A percentile compares a stretch with the other conserved stretches of the same genome.
Evolutionary conservation across 37 sponge, comb jelly and placozoan species (phyloP).

Genomic region (Crambe crambe): DNA sequence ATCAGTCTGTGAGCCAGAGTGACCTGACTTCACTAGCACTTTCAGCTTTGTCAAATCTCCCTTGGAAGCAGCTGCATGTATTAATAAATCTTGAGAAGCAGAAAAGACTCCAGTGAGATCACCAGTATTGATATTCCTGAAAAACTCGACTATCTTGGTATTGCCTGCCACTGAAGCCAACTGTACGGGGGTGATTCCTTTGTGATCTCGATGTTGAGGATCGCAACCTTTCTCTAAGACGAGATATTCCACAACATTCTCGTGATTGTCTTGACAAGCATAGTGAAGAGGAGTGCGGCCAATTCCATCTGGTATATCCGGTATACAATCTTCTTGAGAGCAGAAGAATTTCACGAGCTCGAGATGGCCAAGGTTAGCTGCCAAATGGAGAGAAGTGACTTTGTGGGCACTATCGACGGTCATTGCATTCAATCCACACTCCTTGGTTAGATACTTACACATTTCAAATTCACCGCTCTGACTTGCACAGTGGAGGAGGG

Average conservation of each 20-base stretch:
- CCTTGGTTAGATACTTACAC: constrained; percentile 45
- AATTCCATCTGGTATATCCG: constrained; percentile 35
- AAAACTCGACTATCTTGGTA: constrained; percentile 46
- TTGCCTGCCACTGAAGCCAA: constrained; percentile 64
- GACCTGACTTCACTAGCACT: background rate
- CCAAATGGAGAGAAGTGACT: constrained; percentile 33
- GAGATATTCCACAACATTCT: constrained; percentile 45
- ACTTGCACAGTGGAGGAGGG: constrained; percentile 43
- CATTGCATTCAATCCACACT: constrained; percentile 23
- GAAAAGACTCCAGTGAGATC: constrained; percentile 1
- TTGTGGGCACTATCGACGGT: constrained; percentile 10
- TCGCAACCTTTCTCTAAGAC: constrained; percentile 15
- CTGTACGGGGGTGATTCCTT: constrained; percentile 50
- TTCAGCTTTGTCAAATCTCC: constrained; percentile 32
- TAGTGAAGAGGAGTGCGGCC: constrained; percentile 65
- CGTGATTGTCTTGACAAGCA: constrained; percentile 58
- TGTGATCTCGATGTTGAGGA: constrained; percentile 12
- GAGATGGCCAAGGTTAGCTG: constrained; percentile 5
- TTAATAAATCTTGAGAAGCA: background rate
- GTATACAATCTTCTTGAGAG: constrained; percentile 12
- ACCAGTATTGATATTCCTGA: background rate
- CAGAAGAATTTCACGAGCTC: constrained; percentile 36
- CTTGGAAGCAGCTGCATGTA: constrained; percentile 29
- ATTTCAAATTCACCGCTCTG: constrained; percentile 47
- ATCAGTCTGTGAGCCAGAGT: too few relatives aligned